Evolutionary conservation across 2,113 vertebrate species (phyloP).

Genomic region (Cyanistes caeruleus): DNA sequence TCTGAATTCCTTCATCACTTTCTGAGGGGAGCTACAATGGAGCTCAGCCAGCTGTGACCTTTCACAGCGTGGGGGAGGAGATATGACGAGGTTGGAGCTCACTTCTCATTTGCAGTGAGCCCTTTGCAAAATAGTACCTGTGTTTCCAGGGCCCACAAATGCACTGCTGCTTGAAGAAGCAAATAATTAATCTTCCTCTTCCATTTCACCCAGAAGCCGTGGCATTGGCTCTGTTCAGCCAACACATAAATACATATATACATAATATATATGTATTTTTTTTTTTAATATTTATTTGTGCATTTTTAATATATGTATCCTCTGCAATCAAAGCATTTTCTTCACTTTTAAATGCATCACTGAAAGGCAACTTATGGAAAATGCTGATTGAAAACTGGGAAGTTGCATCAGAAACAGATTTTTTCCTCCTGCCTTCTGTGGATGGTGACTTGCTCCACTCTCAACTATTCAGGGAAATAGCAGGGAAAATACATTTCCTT

Average conservation of each 20-base stretch:
- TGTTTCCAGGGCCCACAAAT: not conserved
- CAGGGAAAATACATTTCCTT: constrained; percentile 17
- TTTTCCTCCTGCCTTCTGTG: not conserved
- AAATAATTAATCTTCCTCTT: not conserved
- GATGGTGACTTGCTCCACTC: not conserved
- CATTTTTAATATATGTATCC: not conserved
- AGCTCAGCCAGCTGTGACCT: not conserved
- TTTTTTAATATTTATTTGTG: not conserved
- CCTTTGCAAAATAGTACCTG: not conserved
- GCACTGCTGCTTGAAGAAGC: not conserved
- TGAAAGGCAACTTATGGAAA: not conserved
- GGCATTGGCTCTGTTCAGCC: not conserved
- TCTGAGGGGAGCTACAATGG: not conserved
- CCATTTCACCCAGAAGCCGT: not conserved
- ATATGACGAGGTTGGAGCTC: not conserved
- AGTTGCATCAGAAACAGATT: not conserved
- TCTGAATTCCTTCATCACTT: constrained; percentile 20
- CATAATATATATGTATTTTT: too few species aligned
- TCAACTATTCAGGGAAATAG: not conserved
- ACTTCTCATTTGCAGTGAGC: not conserved
- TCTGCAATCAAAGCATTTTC: not conserved
- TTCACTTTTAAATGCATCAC: not conserved
- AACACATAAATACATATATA: not conserved
- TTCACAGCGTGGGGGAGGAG: not conserved
- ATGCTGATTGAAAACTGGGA: constrained; percentile 5